phyloP scores from a whole-genome alignment of 2,113 vertebrate species.

The Thalassarche chlororhynchos region DNA sequence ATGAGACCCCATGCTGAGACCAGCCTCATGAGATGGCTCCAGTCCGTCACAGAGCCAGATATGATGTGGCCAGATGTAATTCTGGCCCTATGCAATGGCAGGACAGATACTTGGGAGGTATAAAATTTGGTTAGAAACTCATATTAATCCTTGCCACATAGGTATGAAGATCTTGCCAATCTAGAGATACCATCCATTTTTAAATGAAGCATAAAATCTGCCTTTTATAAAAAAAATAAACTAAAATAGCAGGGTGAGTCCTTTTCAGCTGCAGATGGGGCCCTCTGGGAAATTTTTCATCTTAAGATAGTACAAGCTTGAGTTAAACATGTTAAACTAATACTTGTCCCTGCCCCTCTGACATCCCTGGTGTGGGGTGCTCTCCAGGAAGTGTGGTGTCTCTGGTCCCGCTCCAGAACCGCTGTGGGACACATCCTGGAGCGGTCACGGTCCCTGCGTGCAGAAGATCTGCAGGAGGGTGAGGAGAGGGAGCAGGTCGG shows the following conservation, averaged over 20 bases:
- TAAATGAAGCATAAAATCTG: not conserved
- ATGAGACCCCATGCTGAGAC: not conserved
- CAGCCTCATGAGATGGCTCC: not conserved
- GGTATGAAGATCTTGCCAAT: not conserved
- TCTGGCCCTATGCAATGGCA: not conserved
- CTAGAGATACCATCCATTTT: not conserved
- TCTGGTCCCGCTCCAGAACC: not conserved
- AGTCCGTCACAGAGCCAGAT: not conserved
- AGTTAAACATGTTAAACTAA: not conserved
- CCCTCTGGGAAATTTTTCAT: not conserved
- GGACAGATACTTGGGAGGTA: not conserved
- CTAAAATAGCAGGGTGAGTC: not conserved
- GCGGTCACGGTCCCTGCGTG: fast-evolving
- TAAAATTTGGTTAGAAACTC: not conserved
- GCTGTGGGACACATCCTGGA: not conserved
- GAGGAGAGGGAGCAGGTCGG: not conserved
- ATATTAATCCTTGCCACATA: not conserved
- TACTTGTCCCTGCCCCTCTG: not conserved
- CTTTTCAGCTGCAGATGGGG: not conserved
- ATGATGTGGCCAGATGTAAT: not conserved
- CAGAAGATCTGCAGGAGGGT: not conserved
- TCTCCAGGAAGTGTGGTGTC: not conserved
- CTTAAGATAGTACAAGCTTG: not conserved
- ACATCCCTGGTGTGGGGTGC: not conserved
- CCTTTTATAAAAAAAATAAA: not conserved